Base-by-base conservation (phyloP, 2,797 vertebrate species). In the Coccyzus lansbergi region DNA sequence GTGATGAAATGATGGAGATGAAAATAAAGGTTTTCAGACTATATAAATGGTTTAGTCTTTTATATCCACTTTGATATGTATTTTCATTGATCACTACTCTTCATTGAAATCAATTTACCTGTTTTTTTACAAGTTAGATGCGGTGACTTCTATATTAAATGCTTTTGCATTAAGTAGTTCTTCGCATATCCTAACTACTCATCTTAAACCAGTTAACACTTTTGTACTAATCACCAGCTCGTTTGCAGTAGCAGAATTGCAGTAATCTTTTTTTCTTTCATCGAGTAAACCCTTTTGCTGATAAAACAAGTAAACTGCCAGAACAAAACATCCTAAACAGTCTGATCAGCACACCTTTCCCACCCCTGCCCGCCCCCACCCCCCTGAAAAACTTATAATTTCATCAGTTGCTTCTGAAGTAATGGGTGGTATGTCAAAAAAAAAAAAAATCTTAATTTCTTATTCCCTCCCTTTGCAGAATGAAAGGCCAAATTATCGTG, bases 341-440 rank as follows among this genome's bases (percentile, higher is more conserved):
- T 81, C 49, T 3, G 0, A 88, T 83, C 81, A 86, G 51, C 4
- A 2, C 38, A n/a, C n/a, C n/a, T n/a, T n/a, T n/a, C n/a, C n/a
- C n/a, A n/a, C n/a, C n/a, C n/a, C n/a, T n/a, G n/a, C n/a, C n/a
- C n/a, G n/a, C n/a, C n/a, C n/a, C n/a, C n/a, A n/a, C n/a, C n/a
- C n/a, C 77, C 68, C 85, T 34, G 0, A 81, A 60, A 65, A 82
- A 15, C 13, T 58, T 62, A 42, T 63, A 79, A 72, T 69, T 68
- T 85, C 56, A 89, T 74, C 18, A 24, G 60, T 80, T 76, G 16
- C 58, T 90, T 88, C 81, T 91, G 46, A 88, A 93, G 20, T 79
- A 74, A 92, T 25, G 64, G 24, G 21, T 92, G 44, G 25, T 44
- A 69, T 83, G 31, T 33, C 5, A 67, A 80, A 74, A 38, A 38